These are phyloP conservation scores for Drosophila parthenogenetica DNA, from an alignment of 2,888 invertebrate genomes.

Conservation along the genomic window DNA sequence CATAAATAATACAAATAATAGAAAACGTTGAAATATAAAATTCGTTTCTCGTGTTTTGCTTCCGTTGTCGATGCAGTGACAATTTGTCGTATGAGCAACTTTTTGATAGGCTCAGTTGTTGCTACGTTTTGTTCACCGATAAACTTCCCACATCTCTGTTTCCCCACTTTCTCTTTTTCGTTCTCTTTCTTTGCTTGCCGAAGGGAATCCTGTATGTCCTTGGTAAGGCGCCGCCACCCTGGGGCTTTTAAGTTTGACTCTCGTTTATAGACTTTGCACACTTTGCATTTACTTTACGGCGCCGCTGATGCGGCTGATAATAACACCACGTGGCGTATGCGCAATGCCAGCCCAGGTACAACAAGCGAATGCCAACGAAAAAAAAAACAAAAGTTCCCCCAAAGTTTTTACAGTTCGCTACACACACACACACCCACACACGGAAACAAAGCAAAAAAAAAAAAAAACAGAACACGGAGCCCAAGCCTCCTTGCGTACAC, in stretches of 20 bases:
- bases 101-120: conserved; percentile 65
- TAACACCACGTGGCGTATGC: conserved; percentile 72
- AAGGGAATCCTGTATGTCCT: conserved; percentile 42
- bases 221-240: conserved; percentile 64
- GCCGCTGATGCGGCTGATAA: conserved; percentile 76
- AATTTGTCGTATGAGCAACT: conserved; percentile 75
- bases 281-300: conserved; percentile 78
- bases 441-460: conserved; percentile 11
- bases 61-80: conserved; percentile 45
- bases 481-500: background rate
- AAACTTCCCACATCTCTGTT: conserved; percentile 45
- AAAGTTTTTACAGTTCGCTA: conserved; percentile 75
- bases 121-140: conserved; percentile 45
- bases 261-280: conserved; percentile 79
- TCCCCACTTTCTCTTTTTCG: background rate
- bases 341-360: conserved; percentile 49
- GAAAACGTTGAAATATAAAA: conserved; percentile 65
- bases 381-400: conserved; percentile 46
- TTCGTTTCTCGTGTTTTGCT: conserved; percentile 48
- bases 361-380: conserved; percentile 39
- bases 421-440: conserved; percentile 50
- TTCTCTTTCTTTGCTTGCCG: conserved; percentile 16
- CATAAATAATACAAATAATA: conserved; percentile 77
- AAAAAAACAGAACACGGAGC: conserved; percentile 10
- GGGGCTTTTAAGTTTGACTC: conserved; percentile 79